phyloP scores from a whole-genome alignment of 1,140 invertebrate species.

The Diachasmimorpha longicaudata region DNA sequence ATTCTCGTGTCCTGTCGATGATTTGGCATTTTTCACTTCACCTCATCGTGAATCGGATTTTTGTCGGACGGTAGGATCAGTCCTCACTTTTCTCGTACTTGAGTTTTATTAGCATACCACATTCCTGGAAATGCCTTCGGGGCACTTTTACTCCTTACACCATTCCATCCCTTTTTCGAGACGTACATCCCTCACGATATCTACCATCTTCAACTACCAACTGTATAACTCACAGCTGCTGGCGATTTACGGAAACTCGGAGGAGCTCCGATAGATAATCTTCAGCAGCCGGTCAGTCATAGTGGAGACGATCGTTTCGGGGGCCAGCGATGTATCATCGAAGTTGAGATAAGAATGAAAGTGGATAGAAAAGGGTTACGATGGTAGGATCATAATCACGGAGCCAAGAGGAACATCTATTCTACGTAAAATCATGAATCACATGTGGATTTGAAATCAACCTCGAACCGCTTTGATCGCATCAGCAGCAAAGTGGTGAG shows the following conservation, averaged over 20 bases:
- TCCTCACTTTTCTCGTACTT: neutral
- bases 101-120: neutral
- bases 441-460: too few relatives aligned
- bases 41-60: neutral
- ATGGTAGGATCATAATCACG: too few relatives aligned
- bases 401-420: too few relatives aligned
- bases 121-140: neutral
- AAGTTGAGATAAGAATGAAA: too few relatives aligned
- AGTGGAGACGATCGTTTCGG: neutral
- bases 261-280: neutral
- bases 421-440: too few relatives aligned
- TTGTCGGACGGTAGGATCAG: neutral
- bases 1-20: neutral
- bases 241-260: neutral
- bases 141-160: neutral
- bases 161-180: neutral
- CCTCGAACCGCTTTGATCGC: too few relatives aligned
- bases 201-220: neutral
- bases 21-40: neutral
- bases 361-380: too few relatives aligned
- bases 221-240: neutral
- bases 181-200: neutral
- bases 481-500: too few relatives aligned
- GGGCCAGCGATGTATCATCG: too few relatives aligned
- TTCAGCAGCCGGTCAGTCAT: neutral